Percentiles rank a stretch among this genome's conserved stretches.
Evolutionary conservation across 2,888 invertebrate species (phyloP).

Genomic region (Campoplex capitator): DNA sequence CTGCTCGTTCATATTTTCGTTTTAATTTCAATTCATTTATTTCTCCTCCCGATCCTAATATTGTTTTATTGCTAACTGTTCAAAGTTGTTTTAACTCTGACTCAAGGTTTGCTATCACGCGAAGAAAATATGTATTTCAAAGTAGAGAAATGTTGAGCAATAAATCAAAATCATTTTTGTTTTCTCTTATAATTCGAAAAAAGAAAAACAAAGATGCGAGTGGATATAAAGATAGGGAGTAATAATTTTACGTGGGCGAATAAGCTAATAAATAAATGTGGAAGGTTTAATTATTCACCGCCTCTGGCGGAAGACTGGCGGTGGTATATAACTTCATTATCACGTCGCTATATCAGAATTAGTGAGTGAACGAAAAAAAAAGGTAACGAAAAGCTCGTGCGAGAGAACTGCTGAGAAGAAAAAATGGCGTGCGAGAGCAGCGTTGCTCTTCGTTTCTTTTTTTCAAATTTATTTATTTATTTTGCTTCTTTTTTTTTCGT

Average conservation of each 20-base stretch:
- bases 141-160: background rate
- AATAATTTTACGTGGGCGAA: conserved; percentile 8
- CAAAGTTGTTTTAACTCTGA: too few species aligned
- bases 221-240: background rate
- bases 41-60: too few species aligned
- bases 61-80: too few species aligned
- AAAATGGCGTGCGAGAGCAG: background rate
- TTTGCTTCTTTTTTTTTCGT: background rate
- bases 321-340: conserved; percentile 60
- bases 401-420: conserved; percentile 9
- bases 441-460: background rate
- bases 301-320: conserved; percentile 22
- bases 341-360: conserved; percentile 61
- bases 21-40: background rate
- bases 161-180: background rate
- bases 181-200: background rate
- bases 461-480: background rate
- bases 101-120: background rate
- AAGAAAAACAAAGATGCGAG: background rate
- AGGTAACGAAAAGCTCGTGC: conserved; percentile 27
- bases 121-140: background rate
- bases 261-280: conserved; percentile 9
- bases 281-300: conserved; percentile 65
- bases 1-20: background rate
- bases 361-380: conserved; percentile 25